Percentiles rank a stretch among this genome's conserved stretches.
Conservation (phyloP, 2,113 vertebrate genomes). For the Nyctibius bracteatus region DNA sequence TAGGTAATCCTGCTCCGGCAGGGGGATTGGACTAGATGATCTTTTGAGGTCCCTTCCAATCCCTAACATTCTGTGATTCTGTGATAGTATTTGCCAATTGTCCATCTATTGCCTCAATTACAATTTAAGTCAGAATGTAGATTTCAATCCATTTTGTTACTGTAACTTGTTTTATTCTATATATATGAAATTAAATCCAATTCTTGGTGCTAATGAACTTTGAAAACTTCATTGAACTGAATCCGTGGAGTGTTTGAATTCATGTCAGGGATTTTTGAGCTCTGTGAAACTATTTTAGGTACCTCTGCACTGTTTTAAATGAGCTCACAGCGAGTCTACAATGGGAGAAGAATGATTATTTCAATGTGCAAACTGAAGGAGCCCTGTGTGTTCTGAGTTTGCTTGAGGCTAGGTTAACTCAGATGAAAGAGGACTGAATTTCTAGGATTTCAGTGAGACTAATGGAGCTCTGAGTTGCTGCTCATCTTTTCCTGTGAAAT, state of each 20-base stretch:
- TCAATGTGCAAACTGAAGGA: not conserved
- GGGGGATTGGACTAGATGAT: too few species aligned
- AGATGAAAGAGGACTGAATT: not conserved
- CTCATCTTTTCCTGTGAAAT: not conserved
- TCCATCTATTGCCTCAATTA: slow-evolving; percentile 18
- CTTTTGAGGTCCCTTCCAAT: too few species aligned
- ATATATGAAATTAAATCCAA: not conserved
- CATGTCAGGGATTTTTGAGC: not conserved
- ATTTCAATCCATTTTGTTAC: slow-evolving; percentile 24
- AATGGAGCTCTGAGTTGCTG: not conserved
- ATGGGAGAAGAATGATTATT: not conserved
- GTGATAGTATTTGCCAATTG: not conserved
- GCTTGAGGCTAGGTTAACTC: not conserved
- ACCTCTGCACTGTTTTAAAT: not conserved
- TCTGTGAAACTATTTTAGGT: not conserved
- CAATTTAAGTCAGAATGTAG: slow-evolving; percentile 10
- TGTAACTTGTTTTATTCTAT: slow-evolving; percentile 25
- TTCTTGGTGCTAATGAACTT: not conserved
- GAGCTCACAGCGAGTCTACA: not conserved
- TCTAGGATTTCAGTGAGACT: not conserved
- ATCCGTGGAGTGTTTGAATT: not conserved
- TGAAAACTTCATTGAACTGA: slow-evolving; percentile 3
- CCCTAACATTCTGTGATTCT: too few species aligned
- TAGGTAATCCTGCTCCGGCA: too few species aligned
- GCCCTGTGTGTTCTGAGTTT: not conserved